Percentiles rank a stretch among this genome's conserved stretches.
Evolutionary conservation across 2,113 vertebrate species (phyloP).

Genomic region (Tupaia chinensis): DNA sequence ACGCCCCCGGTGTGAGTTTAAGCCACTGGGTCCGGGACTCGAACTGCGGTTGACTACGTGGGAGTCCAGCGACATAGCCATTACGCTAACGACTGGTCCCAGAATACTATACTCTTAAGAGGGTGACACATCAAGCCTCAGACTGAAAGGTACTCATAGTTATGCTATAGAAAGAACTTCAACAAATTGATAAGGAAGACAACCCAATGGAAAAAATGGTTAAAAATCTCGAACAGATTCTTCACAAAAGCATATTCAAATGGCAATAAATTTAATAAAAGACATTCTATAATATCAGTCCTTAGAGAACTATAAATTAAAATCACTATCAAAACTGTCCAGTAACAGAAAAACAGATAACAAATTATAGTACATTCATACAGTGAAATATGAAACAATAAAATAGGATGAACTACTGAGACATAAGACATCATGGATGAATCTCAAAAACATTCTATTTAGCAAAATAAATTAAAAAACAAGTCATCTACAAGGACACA

Average conservation of each 20-base stretch:
- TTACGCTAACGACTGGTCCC: too few relatives aligned
- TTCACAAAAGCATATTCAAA: conserved; percentile 44
- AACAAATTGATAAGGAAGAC: conserved; percentile 11
- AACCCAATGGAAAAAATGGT: conserved; percentile 42
- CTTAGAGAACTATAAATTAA: conserved; percentile 40
- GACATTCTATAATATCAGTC: conserved; percentile 7
- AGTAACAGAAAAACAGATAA: conserved; percentile 40
- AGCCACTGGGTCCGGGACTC: too few relatives aligned
- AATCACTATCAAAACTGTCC: conserved; percentile 12
- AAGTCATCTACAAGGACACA: conserved; percentile 14
- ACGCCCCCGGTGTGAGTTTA: too few relatives aligned
- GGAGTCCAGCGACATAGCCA: too few relatives aligned
- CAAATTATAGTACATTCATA: conserved; percentile 35
- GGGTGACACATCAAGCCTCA: conserved; percentile 7
- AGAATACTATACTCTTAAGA: background rate
- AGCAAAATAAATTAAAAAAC: conserved; percentile 43
- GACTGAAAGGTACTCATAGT: conserved; percentile 29
- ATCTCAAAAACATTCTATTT: conserved; percentile 48
- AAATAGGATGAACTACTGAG: conserved; percentile 25
- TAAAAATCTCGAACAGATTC: conserved; percentile 33
- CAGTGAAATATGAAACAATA: conserved; percentile 44
- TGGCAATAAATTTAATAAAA: conserved; percentile 24
- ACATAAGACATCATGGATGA: background rate
- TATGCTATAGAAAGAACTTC: conserved; percentile 22
- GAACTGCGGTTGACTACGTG: too few relatives aligned